Evolutionary conservation across 2,888 invertebrate species (phyloP), one percentile per base, ranked within the genome.

Genomic region (Acrobasis suavella): DNA sequence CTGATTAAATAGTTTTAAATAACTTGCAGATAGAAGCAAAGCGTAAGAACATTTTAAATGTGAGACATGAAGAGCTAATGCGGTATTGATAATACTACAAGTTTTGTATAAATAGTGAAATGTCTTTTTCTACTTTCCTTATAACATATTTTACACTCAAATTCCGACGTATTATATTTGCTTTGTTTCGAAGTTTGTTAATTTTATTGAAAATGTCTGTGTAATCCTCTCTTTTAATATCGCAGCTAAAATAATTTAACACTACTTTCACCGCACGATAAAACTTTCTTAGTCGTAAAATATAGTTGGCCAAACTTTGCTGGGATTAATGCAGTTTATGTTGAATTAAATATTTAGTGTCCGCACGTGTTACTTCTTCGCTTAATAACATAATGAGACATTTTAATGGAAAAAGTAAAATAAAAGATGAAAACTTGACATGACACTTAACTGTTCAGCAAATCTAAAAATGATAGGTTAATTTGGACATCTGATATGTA

Each of bases 291-390:
- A 49, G 50, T 60, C 60, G 39, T 50, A 50, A 60, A 60, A 60
- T 60, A 50, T 38, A 60, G 60, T 60, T 46, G 39, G 50, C 10
- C 15, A 50, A 60, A 60, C 38, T 60, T 50, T 60, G 38, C 15
- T 37, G 16, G n/a, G 38, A 51, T 60, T 60, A 60, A 17, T 60
- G 50, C 51, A 50, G 39, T 60, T 60, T 50, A 51, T 51, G 50
- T 60, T 50, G 50, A 60, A 60, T 60, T 60, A 60, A 60, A 50
- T 59, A 59, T 59, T 38, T 50, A 16, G 32, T 49, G 50, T 59
- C 3, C 55, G 14, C 17, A 49, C 42, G 14, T 50, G 50, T 49
- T 37, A 32, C 12, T 46, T 22, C 12, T 42, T 42, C 14, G n/a
- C 6, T 22, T 52, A n/a, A 14, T 52, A n/a, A 52, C n/a, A 32